Percentiles rank a stretch among this genome's conserved stretches.
These are phyloP conservation scores for Myrmophylax atrothorax DNA, from an alignment of 2,113 vertebrate species.

Conservation along the genomic window DNA sequence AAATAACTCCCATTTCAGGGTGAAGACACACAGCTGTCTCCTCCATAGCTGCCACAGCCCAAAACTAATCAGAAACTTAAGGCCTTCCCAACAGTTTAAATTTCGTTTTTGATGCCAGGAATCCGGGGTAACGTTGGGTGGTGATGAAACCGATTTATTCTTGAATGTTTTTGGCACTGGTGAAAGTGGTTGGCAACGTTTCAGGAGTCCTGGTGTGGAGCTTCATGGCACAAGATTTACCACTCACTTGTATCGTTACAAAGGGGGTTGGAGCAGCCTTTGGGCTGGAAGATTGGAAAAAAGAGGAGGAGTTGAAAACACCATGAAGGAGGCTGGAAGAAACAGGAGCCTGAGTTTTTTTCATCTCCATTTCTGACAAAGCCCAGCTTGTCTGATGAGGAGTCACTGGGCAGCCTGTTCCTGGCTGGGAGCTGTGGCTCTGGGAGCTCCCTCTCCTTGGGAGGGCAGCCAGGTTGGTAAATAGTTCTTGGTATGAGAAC, in stretches of 20 bases:
- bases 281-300: background rate
- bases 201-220: background rate
- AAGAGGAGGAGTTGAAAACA: background rate
- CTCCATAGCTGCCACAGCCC: background rate
- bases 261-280: background rate
- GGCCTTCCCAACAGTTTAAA: background rate
- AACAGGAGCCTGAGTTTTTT: background rate
- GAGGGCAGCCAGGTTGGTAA: background rate
- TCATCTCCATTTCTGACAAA: background rate
- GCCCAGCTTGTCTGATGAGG: background rate
- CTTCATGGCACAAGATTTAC: background rate
- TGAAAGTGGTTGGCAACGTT: background rate
- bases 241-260: background rate
- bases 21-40: background rate
- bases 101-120: background rate
- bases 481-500: background rate
- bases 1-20: background rate
- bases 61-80: background rate
- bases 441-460: background rate
- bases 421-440: background rate
- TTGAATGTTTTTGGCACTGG: background rate
- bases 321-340: background rate
- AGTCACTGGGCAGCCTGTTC: background rate
- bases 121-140: background rate
- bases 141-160: background rate